phyloP scores from a whole-genome alignment of 2,113 vertebrate species.

The Peucedramus taeniatus region DNA sequence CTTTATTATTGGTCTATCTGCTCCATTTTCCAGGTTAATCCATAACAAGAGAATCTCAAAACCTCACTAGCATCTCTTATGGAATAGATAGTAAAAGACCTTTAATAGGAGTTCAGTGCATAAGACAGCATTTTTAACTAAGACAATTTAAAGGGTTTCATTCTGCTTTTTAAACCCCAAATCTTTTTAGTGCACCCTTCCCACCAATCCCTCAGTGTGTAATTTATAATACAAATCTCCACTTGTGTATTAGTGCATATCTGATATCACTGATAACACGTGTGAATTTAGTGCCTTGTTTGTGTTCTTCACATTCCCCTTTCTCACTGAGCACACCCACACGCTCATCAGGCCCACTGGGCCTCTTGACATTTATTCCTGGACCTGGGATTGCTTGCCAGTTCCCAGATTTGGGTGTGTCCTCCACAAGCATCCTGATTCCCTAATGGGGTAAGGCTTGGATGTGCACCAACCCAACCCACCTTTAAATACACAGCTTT shows the following conservation, averaged over 20 bases:
- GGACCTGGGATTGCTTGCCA: not conserved
- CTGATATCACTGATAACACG: not conserved
- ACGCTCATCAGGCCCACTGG: not conserved
- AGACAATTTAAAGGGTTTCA: not conserved
- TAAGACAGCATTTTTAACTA: not conserved
- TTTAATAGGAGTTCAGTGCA: not conserved
- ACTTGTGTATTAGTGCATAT: not conserved
- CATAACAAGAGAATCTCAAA: not conserved
- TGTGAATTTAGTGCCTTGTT: not conserved
- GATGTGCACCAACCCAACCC: not conserved
- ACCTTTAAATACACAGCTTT: not conserved
- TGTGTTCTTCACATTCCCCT: not conserved
- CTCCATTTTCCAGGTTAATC: not conserved
- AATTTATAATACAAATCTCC: not conserved
- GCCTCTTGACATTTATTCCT: not conserved
- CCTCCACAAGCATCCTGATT: not conserved
- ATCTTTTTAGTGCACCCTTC: not conserved
- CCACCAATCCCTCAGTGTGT: not conserved
- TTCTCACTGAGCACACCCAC: not conserved
- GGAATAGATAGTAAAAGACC: not conserved
- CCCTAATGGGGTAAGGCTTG: not conserved
- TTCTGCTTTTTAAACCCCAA: not conserved
- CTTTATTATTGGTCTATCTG: not conserved
- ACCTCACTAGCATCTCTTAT: not conserved
- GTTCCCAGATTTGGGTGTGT: conserved; percentile 8